These are phyloP conservation scores for Cosmorhoe ocellata DNA, from an alignment of 2,888 invertebrate species.

Conservation along the genomic window DNA sequence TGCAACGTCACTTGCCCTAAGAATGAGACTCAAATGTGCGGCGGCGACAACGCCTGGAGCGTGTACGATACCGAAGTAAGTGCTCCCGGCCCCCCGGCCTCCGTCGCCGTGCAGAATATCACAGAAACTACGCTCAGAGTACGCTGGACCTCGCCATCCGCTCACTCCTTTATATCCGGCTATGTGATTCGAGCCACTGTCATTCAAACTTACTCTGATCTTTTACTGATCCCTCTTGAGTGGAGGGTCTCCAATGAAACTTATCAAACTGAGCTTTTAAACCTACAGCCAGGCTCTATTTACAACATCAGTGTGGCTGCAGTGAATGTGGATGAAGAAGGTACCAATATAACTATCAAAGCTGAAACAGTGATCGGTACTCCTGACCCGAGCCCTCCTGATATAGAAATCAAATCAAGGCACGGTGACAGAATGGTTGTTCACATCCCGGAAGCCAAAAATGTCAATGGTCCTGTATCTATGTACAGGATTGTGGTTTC, in stretches of 20 bases:
- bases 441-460: conserved; percentile 85
- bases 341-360: conserved; percentile 79
- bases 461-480: conserved; percentile 90
- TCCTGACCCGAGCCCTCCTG: conserved; percentile 86
- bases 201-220: conserved; percentile 81
- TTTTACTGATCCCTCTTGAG: conserved; percentile 71
- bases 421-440: conserved; percentile 85
- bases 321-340: conserved; percentile 81
- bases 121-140: conserved; percentile 85
- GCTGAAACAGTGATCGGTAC: conserved; percentile 88
- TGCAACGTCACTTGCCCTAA: conserved; percentile 84
- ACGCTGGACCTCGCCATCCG: conserved; percentile 82
- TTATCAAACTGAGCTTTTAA: conserved; percentile 80
- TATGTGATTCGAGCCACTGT: conserved; percentile 82
- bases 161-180: conserved; percentile 75
- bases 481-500: conserved; percentile 89
- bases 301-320: conserved; percentile 90
- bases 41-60: conserved; percentile 85
- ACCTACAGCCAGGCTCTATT: conserved; percentile 87
- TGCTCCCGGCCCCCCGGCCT: conserved; percentile 87
- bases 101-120: conserved; percentile 80
- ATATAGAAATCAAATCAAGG: conserved; percentile 84
- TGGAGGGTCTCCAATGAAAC: conserved; percentile 84
- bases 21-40: conserved; percentile 85
- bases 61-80: conserved; percentile 86